phyloP scores from a whole-genome alignment of 1,140 invertebrate species.

The Apolygus lucorum region DNA sequence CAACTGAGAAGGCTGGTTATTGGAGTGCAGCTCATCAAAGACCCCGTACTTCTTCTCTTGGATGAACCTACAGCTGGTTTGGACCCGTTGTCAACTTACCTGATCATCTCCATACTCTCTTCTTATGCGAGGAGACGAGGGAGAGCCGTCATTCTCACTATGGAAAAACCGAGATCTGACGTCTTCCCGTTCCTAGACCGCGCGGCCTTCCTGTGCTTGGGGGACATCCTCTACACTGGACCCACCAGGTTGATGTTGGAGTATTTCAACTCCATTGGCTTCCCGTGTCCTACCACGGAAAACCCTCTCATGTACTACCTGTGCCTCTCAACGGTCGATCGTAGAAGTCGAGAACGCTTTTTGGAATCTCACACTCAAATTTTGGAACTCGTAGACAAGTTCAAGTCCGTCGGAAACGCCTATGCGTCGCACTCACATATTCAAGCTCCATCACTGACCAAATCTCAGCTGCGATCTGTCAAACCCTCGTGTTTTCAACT shows the following conservation, averaged over 20 bases:
- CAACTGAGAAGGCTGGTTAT: conserved; percentile 78
- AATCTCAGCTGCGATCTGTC: conserved; percentile 40
- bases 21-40: conserved; percentile 77
- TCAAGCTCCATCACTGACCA: neutral
- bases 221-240: conserved; percentile 84
- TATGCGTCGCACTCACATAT: conserved; percentile 43
- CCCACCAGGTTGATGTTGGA: conserved; percentile 81
- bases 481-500: conserved; percentile 59
- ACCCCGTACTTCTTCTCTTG: conserved; percentile 73
- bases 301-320: conserved; percentile 91
- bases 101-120: conserved; percentile 83
- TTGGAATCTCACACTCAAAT: conserved; percentile 89
- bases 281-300: conserved; percentile 84
- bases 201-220: conserved; percentile 74
- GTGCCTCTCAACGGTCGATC: conserved; percentile 84
- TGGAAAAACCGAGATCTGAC: conserved; percentile 88
- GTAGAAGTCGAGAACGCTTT: conserved; percentile 76
- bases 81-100: conserved; percentile 83
- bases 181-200: conserved; percentile 84
- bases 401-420: conserved; percentile 67
- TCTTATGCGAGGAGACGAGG: conserved; percentile 86
- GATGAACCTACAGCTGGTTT: conserved; percentile 87
- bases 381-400: conserved; percentile 80
- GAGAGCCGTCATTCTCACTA: conserved; percentile 76
- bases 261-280: conserved; percentile 83